Evolutionary conservation across 2,888 invertebrate species (phyloP), one percentile per base, ranked within the genome.

Genomic region (Ormyrus pomaceus): DNA sequence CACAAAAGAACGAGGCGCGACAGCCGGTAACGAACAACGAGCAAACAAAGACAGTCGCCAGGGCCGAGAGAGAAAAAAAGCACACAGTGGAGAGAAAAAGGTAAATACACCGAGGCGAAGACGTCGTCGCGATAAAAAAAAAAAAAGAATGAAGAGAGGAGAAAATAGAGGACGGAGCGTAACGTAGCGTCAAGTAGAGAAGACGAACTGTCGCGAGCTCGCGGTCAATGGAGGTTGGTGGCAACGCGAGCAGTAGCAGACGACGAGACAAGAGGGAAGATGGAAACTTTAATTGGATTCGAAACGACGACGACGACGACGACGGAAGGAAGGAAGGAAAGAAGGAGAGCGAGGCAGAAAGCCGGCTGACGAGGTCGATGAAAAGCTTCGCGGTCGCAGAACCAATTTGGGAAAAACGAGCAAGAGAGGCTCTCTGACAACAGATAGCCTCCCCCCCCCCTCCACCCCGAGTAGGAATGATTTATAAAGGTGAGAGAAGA

Each of bases 261-360:
- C 74, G 79, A 80, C 64, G 77, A 79, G 73, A 74, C 68, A 75
- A 74, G 82, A 76, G 66, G 69, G 72, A 80, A 79, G 74, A 81
- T 81, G 82, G 81, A 82, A 83, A 83, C 74, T 84, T 85, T 84
- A 84, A 85, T 85, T 83, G 83, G 83, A 85, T 84, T 84, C 80
- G 83, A 83, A 83, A 82, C 81, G 82, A 74, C 78, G 77, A 74
- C 77, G 69, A 73, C 7, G 58, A 70, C 6, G 69, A 56, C 34
- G 62, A 59, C 19, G 19, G 10, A 59, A 62, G 19, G 66, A 64
- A 56, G 68, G 10, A 9, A 61, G 51, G 55, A 9, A 13, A 53
- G 51, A 19, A 19, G 46, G 70, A 58, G 48, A 48, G 58, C 5
- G 55, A 64, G 51, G 56, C 45, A 75, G 68, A 51, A 8, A 50